Percentiles rank a stretch among this genome's conserved stretches.
These are phyloP conservation scores for Amaurobius ferox DNA, from an alignment of 2,888 invertebrate species.

Conservation along the genomic window DNA sequence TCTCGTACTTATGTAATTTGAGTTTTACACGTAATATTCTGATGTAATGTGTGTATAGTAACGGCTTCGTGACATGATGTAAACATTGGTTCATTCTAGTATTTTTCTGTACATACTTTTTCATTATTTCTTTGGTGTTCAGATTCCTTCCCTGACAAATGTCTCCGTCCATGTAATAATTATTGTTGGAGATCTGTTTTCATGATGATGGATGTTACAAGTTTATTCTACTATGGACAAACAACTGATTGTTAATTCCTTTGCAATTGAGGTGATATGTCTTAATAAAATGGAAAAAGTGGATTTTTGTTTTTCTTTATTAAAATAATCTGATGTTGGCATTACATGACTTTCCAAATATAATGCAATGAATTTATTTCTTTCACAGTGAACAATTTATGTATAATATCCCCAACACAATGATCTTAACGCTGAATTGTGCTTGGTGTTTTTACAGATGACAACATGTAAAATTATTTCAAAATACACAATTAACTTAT, in stretches of 20 bases:
- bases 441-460: too few relatives aligned
- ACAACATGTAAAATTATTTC: too few relatives aligned
- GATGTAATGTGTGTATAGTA: not conserved
- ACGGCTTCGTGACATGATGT: not conserved
- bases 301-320: not conserved
- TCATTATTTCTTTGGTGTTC: constrained; percentile 50
- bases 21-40: too few relatives aligned
- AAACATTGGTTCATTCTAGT: not conserved
- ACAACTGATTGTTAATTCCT: constrained; percentile 38
- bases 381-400: too few relatives aligned
- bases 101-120: constrained; percentile 53
- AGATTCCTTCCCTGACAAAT: not conserved
- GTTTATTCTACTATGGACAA: constrained; percentile 20
- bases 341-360: too few relatives aligned
- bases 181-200: constrained; percentile 49
- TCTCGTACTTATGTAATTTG: too few relatives aligned
- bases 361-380: too few relatives aligned
- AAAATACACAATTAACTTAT: too few relatives aligned
- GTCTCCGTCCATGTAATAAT: constrained; percentile 60
- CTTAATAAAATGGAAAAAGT: constrained; percentile 51
- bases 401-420: too few relatives aligned
- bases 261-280: constrained; percentile 51
- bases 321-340: too few relatives aligned
- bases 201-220: constrained; percentile 31
- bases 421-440: too few relatives aligned